Conservation (phyloP, 2,113 vertebrate species). For the Heteronetta atricapilla region DNA sequence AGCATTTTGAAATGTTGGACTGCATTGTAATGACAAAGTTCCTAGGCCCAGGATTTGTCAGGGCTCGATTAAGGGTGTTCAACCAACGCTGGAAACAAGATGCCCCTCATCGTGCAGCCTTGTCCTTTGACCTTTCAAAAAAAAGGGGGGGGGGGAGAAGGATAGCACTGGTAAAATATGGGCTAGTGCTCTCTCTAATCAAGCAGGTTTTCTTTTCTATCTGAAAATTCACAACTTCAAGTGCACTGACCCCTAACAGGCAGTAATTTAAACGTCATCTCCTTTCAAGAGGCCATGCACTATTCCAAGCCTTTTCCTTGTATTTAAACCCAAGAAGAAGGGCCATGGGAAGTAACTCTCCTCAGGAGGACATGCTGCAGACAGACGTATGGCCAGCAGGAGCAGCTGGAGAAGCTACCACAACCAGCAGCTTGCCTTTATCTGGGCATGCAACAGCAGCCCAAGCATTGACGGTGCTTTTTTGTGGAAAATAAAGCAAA, state of each 20-base stretch:
- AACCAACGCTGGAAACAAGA: neutral
- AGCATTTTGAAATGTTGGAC: neutral
- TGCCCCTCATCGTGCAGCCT: neutral
- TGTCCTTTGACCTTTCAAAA: neutral
- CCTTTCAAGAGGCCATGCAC: neutral
- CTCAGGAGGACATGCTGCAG: no score
- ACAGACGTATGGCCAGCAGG: no score
- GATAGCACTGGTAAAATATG: neutral
- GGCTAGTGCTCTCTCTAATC: neutral
- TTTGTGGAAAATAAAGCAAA: no score
- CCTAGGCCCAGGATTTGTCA: neutral
- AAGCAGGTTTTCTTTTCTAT: neutral
- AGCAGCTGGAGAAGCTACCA: no score
- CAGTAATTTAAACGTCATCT: neutral
- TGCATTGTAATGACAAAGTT: neutral
- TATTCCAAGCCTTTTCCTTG: neutral
- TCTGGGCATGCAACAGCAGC: no score
- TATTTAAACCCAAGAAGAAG: neutral
- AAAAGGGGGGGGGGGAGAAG: no score
- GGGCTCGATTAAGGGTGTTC: neutral
- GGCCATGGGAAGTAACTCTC: neutral
- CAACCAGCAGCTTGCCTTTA: no score
- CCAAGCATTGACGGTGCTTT: no score
- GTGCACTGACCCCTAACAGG: neutral
- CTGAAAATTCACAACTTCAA: neutral